A percentile compares a stretch with the other conserved stretches of the same genome.
phyloP scores from a whole-genome alignment of 2,797 vertebrate genomes.

The Oophaga sylvatica region DNA sequence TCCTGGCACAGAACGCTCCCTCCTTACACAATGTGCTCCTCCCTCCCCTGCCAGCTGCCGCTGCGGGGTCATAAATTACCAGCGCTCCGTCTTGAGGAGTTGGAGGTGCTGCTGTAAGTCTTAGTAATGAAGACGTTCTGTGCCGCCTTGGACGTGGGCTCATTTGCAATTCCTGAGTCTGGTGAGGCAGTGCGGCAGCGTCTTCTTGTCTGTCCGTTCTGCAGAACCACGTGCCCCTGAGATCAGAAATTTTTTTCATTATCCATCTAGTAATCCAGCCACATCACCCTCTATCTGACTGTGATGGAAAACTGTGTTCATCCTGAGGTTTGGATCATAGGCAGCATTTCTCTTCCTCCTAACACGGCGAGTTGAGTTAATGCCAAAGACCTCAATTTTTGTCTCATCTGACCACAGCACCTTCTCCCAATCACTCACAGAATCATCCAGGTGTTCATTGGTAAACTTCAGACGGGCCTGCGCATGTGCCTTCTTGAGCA shows the following conservation, averaged over 20 bases:
- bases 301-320: background rate
- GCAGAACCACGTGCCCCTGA: background rate
- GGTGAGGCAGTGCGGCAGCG: background rate
- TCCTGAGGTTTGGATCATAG: background rate
- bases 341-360: no score
- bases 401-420: no score
- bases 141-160: conserved; percentile 24
- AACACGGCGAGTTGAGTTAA: no score
- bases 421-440: no score
- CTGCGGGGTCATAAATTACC: background rate
- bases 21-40: background rate
- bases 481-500: no score
- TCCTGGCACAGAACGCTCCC: background rate
- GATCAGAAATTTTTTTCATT: background rate
- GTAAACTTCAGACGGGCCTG: no score
- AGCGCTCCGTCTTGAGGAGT: background rate
- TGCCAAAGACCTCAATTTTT: no score
- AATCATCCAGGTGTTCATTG: no score
- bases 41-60: conserved; percentile 8
- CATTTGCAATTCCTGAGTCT: conserved; percentile 9
- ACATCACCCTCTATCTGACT: background rate
- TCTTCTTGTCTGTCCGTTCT: background rate
- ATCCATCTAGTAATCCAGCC: background rate
- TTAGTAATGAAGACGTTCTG: conserved; percentile 35
- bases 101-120: background rate